Base-by-base conservation (phyloP, 30 jellyfish, hydroid and myxozoan genomes). In the Chrysaora quinquecirrha region DNA sequence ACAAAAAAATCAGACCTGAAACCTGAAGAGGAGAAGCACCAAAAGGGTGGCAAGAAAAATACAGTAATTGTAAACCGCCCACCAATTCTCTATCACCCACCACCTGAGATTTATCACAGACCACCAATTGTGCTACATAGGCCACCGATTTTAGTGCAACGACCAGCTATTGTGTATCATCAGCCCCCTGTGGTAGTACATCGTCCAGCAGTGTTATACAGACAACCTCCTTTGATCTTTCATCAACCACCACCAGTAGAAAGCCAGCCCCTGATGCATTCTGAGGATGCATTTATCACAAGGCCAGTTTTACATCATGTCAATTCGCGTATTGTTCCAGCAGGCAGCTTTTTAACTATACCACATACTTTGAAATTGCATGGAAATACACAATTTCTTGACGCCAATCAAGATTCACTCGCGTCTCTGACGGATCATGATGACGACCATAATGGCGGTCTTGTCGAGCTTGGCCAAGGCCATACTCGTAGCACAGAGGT, bases 211-310 rank as follows among this genome's bases (percentile, higher is more conserved):
- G 96, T 91, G 14, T 73, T 91, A 12, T 91, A 91, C 83, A 64
- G 78, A 61, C 98, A 91, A 60, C 98, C 98, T 34, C 98, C 96
- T 10, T 64, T 91, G 76, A 77, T 91, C 20, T 91, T 91, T 73
- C 98, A 91, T 50, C 98, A 91, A 52, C 98, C 98, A 34, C 95
- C 95, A 29, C 98, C 98, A 30, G 94, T 85, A 27, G 91, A 86
- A 12, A 84, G 84, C 78, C 98, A 91, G 90, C 98, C 98, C 7
- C 48, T 91, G 79, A 88, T 91, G 7, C 88, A 76, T 43, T 86
- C 96, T 0, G 86, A 85, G 2, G 96, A 91, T 25, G 66, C 87
- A 29, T 91, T 86, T 76, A 48, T 82, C 23, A 86, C 98, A 7
- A 29, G 33, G 16, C 89, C 98, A 19, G 50, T 69, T 38, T 48